Evolutionary conservation across 2,888 invertebrate genomes (phyloP).

Genomic region (Callosobruchus maculatus): DNA sequence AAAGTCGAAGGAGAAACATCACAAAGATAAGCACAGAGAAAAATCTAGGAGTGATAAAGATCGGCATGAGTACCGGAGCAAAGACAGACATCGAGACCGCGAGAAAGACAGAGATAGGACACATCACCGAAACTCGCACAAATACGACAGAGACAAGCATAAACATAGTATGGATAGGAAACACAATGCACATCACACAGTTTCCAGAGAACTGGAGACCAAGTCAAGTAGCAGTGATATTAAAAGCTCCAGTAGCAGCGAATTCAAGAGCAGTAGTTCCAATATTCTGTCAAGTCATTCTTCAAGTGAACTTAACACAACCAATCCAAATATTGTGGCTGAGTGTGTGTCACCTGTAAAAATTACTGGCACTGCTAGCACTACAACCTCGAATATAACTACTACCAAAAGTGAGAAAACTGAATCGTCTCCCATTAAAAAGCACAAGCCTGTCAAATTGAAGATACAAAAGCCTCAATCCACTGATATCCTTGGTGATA

Average conservation of each 20-base stretch:
- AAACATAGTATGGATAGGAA: constrained; percentile 26
- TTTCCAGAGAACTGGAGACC: not conserved
- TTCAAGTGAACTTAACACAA: constrained; percentile 5
- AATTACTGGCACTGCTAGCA: not conserved
- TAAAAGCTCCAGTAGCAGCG: not conserved
- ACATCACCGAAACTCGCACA: constrained; percentile 28
- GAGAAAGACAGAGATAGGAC: constrained; percentile 27
- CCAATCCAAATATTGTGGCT: not conserved
- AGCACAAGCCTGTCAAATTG: constrained; percentile 33
- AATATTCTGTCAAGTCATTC: constrained; percentile 2
- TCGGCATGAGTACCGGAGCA: constrained; percentile 14
- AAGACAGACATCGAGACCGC: constrained; percentile 28
- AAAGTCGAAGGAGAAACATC: constrained; percentile 23
- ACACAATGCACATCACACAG: constrained; percentile 20
- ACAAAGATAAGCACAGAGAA: constrained; percentile 30
- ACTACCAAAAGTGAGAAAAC: not conserved
- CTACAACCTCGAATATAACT: not conserved
- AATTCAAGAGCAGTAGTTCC: not conserved
- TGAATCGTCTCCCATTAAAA: constrained; percentile 19
- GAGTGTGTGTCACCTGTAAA: not conserved
- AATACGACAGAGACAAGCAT: constrained; percentile 25
- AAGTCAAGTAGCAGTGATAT: not conserved
- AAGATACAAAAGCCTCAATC: constrained; percentile 39
- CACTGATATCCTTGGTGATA: constrained; percentile 46
- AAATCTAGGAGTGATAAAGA: constrained; percentile 32